Conservation (phyloP, 2,888 invertebrate genomes). For the Dolomedes plantarius region DNA sequence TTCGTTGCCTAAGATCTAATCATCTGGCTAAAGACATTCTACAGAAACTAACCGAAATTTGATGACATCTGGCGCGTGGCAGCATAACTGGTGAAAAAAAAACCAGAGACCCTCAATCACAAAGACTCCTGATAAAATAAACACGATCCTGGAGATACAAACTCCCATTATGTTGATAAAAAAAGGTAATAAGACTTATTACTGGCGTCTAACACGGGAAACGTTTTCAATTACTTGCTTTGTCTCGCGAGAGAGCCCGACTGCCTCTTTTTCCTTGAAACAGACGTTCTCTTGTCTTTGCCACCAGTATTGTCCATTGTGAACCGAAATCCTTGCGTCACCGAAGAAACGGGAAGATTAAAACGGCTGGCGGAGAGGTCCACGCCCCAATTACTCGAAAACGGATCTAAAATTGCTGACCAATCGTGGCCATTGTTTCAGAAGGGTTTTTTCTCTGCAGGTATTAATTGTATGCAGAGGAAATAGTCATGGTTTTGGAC, state of each 20-base stretch:
- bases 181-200: slow-evolving; percentile 40
- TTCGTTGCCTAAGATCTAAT: no score
- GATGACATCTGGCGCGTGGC: no score
- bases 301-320: slow-evolving; percentile 60
- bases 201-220: slow-evolving; percentile 23
- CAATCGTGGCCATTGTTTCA: slow-evolving; percentile 29
- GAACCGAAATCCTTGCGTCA: slow-evolving; percentile 21
- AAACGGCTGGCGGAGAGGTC: background rate
- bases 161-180: background rate
- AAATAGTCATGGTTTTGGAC: no score
- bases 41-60: no score
- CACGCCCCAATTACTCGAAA: slow-evolving; percentile 60
- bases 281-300: slow-evolving; percentile 36
- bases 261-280: slow-evolving; percentile 9
- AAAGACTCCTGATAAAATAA: slow-evolving; percentile 11
- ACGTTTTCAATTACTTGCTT: slow-evolving; percentile 59
- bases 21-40: no score
- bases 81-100: no score
- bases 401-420: background rate
- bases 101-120: no score
- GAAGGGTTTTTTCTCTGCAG: background rate
- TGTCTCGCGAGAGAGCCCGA: slow-evolving; percentile 22
- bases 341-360: slow-evolving; percentile 11
- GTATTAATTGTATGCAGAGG: background rate
- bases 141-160: slow-evolving; percentile 5